Evolutionary conservation across 2,888 invertebrate species (phyloP).

Genomic region (Athripsodes cinereus): DNA sequence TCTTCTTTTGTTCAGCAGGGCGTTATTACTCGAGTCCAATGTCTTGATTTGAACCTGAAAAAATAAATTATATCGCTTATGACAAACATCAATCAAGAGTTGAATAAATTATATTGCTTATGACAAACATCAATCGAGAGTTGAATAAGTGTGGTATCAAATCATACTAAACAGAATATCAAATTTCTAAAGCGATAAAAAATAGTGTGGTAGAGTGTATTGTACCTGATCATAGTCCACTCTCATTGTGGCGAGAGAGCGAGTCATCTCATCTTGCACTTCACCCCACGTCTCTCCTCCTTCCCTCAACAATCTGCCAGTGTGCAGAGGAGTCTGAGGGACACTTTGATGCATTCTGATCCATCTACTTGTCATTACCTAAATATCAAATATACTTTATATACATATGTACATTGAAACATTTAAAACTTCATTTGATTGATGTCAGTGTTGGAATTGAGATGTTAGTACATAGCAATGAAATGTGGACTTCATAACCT

Average conservation of each 20-base stretch:
- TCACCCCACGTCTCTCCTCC: conserved; percentile 94
- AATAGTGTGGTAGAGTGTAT: neutral
- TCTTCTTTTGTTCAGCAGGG: conserved; percentile 79
- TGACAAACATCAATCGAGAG: too few species aligned
- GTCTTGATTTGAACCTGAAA: conserved; percentile 83
- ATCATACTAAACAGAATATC: too few species aligned
- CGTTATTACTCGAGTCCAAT: conserved; percentile 88
- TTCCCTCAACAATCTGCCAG: conserved; percentile 82
- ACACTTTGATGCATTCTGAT: conserved; percentile 69
- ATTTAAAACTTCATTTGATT: too few species aligned
- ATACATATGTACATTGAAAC: too few species aligned
- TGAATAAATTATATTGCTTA: too few species aligned
- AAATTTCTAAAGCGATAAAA: too few species aligned
- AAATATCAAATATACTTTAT: conserved; percentile 14
- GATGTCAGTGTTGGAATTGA: too few species aligned
- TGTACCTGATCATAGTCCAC: conserved; percentile 89
- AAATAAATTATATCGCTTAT: too few species aligned
- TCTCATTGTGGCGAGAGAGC: conserved; percentile 95
- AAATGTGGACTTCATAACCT: too few species aligned
- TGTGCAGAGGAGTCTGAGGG: conserved; percentile 92
- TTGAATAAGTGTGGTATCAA: too few species aligned
- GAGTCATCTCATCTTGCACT: conserved; percentile 98
- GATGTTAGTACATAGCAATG: too few species aligned
- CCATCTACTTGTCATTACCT: conserved; percentile 49
- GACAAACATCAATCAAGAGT: too few species aligned